Base-by-base conservation (phyloP, 2,888 invertebrate species). In the Agonopterix alstromeriana region DNA sequence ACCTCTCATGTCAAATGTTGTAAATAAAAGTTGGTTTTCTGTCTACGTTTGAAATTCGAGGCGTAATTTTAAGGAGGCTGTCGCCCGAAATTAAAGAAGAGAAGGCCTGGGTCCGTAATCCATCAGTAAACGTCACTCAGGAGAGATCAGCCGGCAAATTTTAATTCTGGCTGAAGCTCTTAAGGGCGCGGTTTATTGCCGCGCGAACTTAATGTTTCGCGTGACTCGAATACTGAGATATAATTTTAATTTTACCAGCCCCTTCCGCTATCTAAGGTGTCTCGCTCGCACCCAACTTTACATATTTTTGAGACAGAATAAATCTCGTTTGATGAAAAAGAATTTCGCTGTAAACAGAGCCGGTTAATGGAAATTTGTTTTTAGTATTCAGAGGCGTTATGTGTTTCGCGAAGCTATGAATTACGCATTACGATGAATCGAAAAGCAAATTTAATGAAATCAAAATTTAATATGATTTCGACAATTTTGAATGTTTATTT, bases 161-260 rank as follows among this genome's bases (percentile, higher is more conserved):
- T 88, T 87, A 87, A 87, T 88, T 87, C 83, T 71, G 77, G 78
- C 76, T 78, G 78, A 78, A 75, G 72, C 79, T 77, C 74, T 82
- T 79, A 81, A 81, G 79, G 81, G 80, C 73, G 71, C 79, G 81
- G 82, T 83, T 83, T 86, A 86, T 82, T 82, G 82, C 77, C 70
- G 70, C 72, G 68, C 65, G 66, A 79, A 84, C 78, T 81, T 87
- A 88, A 88, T 87, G 87, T 85, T 82, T 83, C 81, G 71, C 88
- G 87, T 87, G 88, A 85, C 87, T 77, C 70, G 87, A 87, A 85
- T 87, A 70, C 79, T 67, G 73, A 83, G 80, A 81, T 82, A 86
- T 84, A 70, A 82, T 86, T 86, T 88, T 88, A 87, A 88, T 88
- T 85, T 84, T 59, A 68, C 64, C 73, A 70, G 76, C 77, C 74